phyloP scores from a whole-genome alignment of 2,113 vertebrate species.

The Psittacara wagleri region DNA sequence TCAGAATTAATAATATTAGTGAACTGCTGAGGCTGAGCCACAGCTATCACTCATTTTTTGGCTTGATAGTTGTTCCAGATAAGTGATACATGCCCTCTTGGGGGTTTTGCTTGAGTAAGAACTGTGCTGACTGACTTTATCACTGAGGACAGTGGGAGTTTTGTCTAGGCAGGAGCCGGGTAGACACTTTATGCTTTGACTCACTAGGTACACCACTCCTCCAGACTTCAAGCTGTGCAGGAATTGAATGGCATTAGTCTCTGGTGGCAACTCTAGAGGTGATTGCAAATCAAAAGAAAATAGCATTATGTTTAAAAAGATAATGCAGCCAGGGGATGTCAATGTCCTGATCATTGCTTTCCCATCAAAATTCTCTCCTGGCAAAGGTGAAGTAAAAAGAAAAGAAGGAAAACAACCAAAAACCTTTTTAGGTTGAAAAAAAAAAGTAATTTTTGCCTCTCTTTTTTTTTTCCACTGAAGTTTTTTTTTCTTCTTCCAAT shows the following conservation, averaged over 20 bases:
- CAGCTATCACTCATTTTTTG: background rate
- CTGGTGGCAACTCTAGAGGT: background rate
- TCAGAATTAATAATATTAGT: background rate
- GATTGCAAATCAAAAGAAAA: background rate
- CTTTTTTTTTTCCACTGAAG: background rate
- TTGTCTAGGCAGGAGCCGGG: background rate
- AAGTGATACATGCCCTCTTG: background rate
- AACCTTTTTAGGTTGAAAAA: background rate
- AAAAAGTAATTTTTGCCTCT: background rate
- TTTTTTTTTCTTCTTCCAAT: background rate
- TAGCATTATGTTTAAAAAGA: background rate
- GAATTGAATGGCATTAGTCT: background rate
- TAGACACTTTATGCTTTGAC: slow-evolving; percentile 30
- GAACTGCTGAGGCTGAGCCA: background rate
- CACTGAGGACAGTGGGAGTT: slow-evolving; percentile 27
- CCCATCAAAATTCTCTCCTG: background rate
- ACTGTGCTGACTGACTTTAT: background rate
- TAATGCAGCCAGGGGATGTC: background rate
- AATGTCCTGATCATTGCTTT: background rate
- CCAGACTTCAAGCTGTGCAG: background rate
- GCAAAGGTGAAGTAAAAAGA: background rate
- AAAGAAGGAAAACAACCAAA: background rate
- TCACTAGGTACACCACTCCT: background rate
- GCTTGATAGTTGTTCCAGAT: background rate
- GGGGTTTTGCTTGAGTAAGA: slow-evolving; percentile 54